Conservation (phyloP, 30 jellyfish, hydroid and myxozoan genomes). For the Pelagia noctiluca region DNA sequence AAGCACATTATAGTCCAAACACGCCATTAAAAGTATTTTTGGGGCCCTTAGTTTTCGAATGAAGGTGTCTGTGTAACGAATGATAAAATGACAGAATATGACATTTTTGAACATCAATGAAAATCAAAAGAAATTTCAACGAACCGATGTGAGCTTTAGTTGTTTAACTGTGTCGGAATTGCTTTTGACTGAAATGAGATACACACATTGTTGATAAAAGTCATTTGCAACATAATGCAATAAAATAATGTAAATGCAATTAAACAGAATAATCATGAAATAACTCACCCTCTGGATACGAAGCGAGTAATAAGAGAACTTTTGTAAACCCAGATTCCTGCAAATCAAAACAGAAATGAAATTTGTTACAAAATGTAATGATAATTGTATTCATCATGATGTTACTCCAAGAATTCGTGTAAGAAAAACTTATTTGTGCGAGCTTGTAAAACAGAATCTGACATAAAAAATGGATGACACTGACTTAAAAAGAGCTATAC, state of each 20-base stretch:
- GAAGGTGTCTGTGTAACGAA: too few species aligned
- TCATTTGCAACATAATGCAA: not conserved
- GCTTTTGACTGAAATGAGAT: slow-evolving; percentile 2
- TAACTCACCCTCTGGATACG: slow-evolving; percentile 74
- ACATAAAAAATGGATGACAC: too few species aligned
- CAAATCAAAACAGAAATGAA: not conserved
- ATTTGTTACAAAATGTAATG: too few species aligned
- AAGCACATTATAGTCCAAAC: too few species aligned
- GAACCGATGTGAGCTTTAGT: slow-evolving; percentile 60
- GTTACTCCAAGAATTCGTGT: too few species aligned
- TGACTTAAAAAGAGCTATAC: too few species aligned
- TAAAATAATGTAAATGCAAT: not conserved
- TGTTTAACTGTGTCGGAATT: slow-evolving; percentile 56
- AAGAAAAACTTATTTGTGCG: too few species aligned
- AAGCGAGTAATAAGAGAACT: slow-evolving; percentile 46
- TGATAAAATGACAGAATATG: too few species aligned
- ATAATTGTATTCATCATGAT: too few species aligned
- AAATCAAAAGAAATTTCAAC: not conserved
- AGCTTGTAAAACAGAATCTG: too few species aligned
- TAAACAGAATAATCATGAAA: not conserved
- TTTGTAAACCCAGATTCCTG: slow-evolving; percentile 70
- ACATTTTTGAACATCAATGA: not conserved
- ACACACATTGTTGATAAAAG: not conserved
- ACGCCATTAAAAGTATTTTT: too few species aligned
- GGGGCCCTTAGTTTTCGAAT: too few species aligned